Percentiles rank a stretch among this genome's conserved stretches.
These are phyloP conservation scores for Phalloptychus januarius DNA, from an alignment of 2,797 vertebrate genomes.

Conservation along the genomic window DNA sequence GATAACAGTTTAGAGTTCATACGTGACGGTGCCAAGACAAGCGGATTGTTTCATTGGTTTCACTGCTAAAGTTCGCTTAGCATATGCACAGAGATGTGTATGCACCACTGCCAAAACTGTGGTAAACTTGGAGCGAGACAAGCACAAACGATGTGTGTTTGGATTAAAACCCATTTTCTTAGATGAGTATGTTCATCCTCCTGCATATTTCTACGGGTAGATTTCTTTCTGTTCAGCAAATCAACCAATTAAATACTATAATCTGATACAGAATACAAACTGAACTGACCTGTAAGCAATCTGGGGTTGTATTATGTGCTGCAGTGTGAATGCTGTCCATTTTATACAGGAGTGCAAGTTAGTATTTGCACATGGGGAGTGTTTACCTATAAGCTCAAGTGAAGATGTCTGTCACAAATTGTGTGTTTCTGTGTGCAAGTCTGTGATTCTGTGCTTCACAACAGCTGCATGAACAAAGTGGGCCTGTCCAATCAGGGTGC, in stretches of 20 bases:
- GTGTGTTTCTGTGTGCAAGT: neutral
- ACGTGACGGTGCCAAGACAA: constrained; percentile 18
- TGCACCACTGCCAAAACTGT: neutral
- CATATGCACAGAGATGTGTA: neutral
- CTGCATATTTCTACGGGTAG: neutral
- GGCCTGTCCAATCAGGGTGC: neutral
- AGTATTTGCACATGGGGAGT: neutral
- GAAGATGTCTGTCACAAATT: neutral
- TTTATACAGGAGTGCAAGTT: neutral
- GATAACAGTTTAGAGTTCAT: constrained; percentile 20
- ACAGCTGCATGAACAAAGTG: neutral
- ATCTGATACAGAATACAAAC: neutral
- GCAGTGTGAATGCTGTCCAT: neutral
- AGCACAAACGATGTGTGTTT: neutral
- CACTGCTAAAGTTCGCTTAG: neutral
- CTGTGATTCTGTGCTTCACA: neutral
- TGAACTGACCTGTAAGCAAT: neutral
- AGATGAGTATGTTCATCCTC: neutral
- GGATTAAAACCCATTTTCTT: neutral
- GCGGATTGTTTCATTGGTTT: constrained; percentile 11
- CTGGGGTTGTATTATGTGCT: neutral
- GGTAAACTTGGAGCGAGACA: constrained; percentile 8
- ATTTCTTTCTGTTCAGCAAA: neutral
- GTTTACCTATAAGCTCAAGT: neutral
- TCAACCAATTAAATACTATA: neutral